Evolutionary conservation across 2,888 invertebrate species (phyloP).

Genomic region (Lamellibrachia columna): DNA sequence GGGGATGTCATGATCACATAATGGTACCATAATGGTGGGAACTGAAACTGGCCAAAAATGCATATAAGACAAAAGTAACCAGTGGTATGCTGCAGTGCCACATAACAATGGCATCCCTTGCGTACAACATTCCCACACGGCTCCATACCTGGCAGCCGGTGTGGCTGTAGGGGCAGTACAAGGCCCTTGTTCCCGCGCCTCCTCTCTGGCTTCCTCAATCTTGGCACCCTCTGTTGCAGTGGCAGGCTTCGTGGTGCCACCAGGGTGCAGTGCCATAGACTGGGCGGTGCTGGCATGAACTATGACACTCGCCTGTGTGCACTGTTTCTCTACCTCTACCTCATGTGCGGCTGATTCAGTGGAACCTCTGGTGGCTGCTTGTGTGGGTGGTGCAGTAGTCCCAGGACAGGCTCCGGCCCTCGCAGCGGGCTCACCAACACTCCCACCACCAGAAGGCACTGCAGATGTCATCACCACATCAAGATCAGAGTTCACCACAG

Average conservation of each 20-base stretch:
- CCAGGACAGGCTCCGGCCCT: background rate
- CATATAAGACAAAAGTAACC: too few relatives aligned
- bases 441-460: conserved; percentile 17
- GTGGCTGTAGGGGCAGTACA: background rate
- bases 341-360: background rate
- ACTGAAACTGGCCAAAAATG: too few relatives aligned
- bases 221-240: conserved; percentile 26
- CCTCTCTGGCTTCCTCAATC: conserved; percentile 25
- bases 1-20: too few relatives aligned
- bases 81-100: too few relatives aligned
- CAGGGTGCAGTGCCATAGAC: conserved; percentile 20
- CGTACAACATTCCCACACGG: too few relatives aligned
- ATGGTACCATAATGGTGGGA: too few relatives aligned
- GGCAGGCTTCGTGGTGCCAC: background rate
- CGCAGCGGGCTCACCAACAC: background rate
- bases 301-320: conserved; percentile 55
- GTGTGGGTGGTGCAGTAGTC: background rate
- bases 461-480: background rate
- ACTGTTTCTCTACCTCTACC: background rate
- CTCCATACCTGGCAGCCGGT: background rate
- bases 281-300: conserved; percentile 56
- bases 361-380: background rate
- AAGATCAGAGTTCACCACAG: background rate
- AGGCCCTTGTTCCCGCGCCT: background rate
- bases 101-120: too few relatives aligned